These are phyloP conservation scores for Moxostoma hubbsi DNA, from an alignment of 2,797 vertebrate genomes.

Conservation along the genomic window DNA sequence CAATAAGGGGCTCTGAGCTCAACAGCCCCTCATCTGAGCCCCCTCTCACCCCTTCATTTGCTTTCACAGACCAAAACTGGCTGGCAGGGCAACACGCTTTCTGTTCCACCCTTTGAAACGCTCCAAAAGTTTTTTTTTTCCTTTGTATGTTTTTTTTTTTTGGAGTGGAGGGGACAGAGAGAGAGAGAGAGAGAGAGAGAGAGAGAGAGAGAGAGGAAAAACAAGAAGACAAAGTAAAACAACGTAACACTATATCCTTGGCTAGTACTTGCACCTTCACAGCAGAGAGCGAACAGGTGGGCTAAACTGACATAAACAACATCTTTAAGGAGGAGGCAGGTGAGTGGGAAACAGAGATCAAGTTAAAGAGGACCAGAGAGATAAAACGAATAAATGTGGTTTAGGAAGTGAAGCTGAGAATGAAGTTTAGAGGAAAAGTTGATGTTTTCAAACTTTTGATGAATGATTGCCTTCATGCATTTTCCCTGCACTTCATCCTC, in stretches of 20 bases:
- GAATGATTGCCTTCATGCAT: conserved; percentile 36
- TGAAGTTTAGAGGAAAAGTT: conserved; percentile 23
- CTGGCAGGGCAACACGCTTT: conserved; percentile 76
- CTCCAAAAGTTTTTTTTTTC: conserved; percentile 66
- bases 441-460: conserved; percentile 57
- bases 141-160: conserved; percentile 1
- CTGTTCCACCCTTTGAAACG: conserved; percentile 75
- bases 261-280: background rate
- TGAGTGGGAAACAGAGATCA: conserved; percentile 39
- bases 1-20: conserved; percentile 49
- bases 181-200: too few species aligned
- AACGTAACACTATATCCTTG: conserved; percentile 47
- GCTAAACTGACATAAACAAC: conserved; percentile 40
- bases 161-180: conserved; percentile 4
- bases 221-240: conserved; percentile 39
- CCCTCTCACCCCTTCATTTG: conserved; percentile 77
- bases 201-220: conserved; percentile 46
- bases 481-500: conserved; percentile 41
- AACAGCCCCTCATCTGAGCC: conserved; percentile 73
- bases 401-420: conserved; percentile 20
- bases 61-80: conserved; percentile 74
- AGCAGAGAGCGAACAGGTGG: conserved; percentile 47
- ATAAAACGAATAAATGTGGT: conserved; percentile 47
- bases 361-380: conserved; percentile 48
- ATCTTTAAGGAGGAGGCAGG: conserved; percentile 43